Base-by-base conservation (phyloP, 2,113 vertebrate genomes). In the Pipa parva region DNA sequence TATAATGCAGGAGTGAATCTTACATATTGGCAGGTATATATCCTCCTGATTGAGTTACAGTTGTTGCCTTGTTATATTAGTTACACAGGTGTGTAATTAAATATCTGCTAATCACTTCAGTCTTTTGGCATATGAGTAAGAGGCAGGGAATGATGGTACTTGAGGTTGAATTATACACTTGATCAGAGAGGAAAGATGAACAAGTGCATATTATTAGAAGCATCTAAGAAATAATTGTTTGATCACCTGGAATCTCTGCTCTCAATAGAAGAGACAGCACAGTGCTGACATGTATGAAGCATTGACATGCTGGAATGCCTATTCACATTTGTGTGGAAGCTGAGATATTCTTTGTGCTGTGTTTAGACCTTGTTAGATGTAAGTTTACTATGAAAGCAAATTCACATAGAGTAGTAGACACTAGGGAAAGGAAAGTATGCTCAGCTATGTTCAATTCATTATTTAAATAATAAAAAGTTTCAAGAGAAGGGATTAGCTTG, bases 21-120 rank as follows among this genome's bases (percentile, higher is more conserved):
- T 64, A 1, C 21, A 18, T 48, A 56, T 21, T 49, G 31, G 21
- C 65, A 69, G 57, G 65, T 69, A 69, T 18, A 31, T 12, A n/a
- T 50, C 11, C 15, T 56, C 20, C 18, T 39, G 25, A 58, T 65
- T 58, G 28, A 26, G 17, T 59, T 59, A 42, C 39, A 18, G n/a
- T 42, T 31, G 37, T 29, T 5, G 20, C 6, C 29, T 63, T 51
- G 18, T 28, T 45, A 39, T 24, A 29, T 8, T 20, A 28, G 22
- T 12, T 36, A 42, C 24, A 42, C 65, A 69, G 65, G 65, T 69
- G 65, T 60, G 57, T 29, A 69, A 69, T 69, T 69, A 69, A 57
- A 69, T 50, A 33, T 51, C 57, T 69, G 45, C 29, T 69, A 69
- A 69, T 69, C 65, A 69, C 65, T 69, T 52, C 46, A 69, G 48